Conservation (phyloP, 2,888 invertebrate species). For the Phragmatobia fuliginosa region DNA sequence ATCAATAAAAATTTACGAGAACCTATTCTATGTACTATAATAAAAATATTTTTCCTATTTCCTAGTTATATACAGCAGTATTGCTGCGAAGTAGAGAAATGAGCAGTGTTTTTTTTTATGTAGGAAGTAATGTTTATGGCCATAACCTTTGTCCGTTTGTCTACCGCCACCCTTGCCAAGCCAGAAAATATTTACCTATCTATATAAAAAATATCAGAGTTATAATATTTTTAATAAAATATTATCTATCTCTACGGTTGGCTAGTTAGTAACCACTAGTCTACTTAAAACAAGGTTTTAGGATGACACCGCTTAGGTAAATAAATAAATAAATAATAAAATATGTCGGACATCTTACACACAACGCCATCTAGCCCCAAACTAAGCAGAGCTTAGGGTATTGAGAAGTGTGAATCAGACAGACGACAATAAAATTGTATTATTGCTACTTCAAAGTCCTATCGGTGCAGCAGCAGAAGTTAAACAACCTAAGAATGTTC, state of each 20-base stretch:
- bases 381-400: no score
- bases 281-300: not conserved
- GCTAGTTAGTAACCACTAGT: not conserved
- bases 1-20: no score
- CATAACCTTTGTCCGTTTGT: not conserved
- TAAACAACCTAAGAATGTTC: not conserved
- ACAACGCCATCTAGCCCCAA: no score
- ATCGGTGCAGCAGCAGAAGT: not conserved
- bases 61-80: not conserved
- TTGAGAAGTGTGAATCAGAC: not conserved
- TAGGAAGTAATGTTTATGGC: not conserved
- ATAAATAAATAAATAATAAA: no score
- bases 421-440: not conserved
- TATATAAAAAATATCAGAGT: not conserved
- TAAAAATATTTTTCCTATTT: not conserved
- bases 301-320: no score
- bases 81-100: not conserved
- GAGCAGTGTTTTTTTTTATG: not conserved
- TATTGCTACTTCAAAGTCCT: not conserved
- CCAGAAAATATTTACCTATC: not conserved
- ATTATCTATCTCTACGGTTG: not conserved
- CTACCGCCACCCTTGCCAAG: not conserved
- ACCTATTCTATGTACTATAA: not conserved
- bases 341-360: no score
- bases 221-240: not conserved